Conservation (phyloP, 2,888 invertebrate species). For the Cistogaster globosa region DNA sequence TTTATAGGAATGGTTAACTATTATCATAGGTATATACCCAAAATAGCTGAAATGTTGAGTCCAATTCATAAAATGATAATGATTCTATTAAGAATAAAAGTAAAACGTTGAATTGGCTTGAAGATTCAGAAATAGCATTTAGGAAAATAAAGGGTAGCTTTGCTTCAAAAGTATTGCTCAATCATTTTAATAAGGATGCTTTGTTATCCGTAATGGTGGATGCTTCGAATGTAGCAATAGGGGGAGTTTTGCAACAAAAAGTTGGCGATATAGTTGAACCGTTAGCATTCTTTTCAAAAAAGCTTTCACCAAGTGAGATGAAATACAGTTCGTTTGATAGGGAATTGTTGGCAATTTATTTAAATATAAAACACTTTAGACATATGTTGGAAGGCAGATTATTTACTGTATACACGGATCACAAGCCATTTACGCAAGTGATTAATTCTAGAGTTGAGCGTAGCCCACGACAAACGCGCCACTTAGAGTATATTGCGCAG, state of each 20-base stretch:
- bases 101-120: not conserved
- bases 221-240: too few species aligned
- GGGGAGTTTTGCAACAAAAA: too few species aligned
- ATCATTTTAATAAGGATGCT: too few species aligned
- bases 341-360: conserved; percentile 1
- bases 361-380: conserved; percentile 10
- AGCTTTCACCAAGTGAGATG: not conserved
- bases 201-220: too few species aligned
- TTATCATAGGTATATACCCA: conserved; percentile 7
- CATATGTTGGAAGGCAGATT: not conserved
- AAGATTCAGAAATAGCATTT: not conserved
- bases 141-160: not conserved
- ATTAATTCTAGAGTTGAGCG: not conserved
- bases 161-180: not conserved
- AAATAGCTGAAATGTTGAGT: conserved; percentile 20
- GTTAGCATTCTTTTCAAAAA: not conserved
- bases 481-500: conserved; percentile 5
- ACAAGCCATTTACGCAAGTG: not conserved
- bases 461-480: not conserved
- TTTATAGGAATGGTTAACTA: not conserved
- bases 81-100: too few species aligned
- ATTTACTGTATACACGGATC: conserved; percentile 2
- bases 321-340: conserved; percentile 14
- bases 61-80: conserved; percentile 5
- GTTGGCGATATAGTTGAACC: not conserved